phyloP scores from a whole-genome alignment of 2,797 vertebrate genomes.

The Decapterus maruadsi region DNA sequence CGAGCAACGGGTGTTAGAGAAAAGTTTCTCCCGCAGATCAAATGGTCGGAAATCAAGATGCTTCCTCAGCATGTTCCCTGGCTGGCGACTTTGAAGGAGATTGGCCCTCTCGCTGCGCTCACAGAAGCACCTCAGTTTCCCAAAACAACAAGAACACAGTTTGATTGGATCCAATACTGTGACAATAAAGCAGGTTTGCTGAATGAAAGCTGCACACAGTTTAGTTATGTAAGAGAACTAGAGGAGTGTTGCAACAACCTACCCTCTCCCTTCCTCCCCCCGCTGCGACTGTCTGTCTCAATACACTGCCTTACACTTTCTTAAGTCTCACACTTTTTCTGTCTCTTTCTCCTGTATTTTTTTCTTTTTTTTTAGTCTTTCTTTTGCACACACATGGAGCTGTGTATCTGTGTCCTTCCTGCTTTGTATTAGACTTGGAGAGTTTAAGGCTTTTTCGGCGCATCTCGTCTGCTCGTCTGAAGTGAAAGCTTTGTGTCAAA shows the following conservation, averaged over 20 bases:
- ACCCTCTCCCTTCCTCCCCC: conserved; percentile 59
- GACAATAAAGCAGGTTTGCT: conserved; percentile 70
- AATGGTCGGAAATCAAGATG: conserved; percentile 82
- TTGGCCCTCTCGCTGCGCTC: conserved; percentile 76
- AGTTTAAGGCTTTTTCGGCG: conserved; percentile 41
- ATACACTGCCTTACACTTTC: conserved; percentile 52
- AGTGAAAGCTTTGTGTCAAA: conserved; percentile 57
- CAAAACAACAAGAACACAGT: conserved; percentile 76
- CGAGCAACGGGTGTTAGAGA: conserved; percentile 66
- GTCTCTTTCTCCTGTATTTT: conserved; percentile 9
- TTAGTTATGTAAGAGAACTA: conserved; percentile 72
- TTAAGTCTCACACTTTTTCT: conserved; percentile 40
- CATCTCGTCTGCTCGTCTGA: conserved; percentile 28
- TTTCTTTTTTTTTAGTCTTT: neutral
- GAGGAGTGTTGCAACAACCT: conserved; percentile 58
- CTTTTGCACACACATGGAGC: conserved; percentile 19
- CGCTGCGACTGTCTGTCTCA: conserved; percentile 64
- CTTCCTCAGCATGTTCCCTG: conserved; percentile 79
- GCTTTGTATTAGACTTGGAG: conserved; percentile 50
- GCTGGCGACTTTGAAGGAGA: conserved; percentile 85
- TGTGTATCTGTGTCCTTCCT: conserved; percentile 31
- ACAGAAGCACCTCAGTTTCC: conserved; percentile 62
- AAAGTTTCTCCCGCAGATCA: conserved; percentile 80
- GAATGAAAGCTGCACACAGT: conserved; percentile 66
- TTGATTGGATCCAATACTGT: conserved; percentile 73